A percentile compares a stretch with the other conserved stretches of the same genome.
phyloP scores from a whole-genome alignment of 1,140 invertebrate genomes.

The Ephestia elutella region DNA sequence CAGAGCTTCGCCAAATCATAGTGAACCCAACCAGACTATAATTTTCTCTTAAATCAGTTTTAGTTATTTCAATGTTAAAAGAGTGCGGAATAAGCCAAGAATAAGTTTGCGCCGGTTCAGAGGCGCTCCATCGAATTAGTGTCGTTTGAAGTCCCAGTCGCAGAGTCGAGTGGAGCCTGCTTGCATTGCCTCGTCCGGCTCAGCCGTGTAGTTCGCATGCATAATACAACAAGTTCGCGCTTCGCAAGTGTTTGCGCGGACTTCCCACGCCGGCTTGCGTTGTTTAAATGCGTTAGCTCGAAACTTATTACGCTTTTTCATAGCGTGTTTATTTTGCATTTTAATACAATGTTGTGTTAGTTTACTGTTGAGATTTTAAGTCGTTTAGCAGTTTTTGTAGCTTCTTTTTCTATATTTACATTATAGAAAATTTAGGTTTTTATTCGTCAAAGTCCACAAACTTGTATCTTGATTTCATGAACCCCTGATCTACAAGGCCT shows the following conservation, averaged over 20 bases:
- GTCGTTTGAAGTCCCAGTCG: neutral
- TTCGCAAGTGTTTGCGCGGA: neutral
- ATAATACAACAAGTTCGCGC: constrained; percentile 1
- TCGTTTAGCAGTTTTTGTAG: neutral
- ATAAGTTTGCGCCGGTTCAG: neutral
- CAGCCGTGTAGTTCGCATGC: no score
- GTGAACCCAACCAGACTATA: no score
- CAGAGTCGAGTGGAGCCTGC: no score
- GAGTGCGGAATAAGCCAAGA: no score
- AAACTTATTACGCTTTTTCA: neutral
- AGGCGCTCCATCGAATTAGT: neutral
- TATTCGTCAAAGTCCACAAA: no score
- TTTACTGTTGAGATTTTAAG: neutral
- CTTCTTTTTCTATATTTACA: neutral
- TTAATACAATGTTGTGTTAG: constrained; percentile 1
- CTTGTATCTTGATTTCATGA: no score
- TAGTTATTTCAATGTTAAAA: no score
- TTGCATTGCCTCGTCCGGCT: neutral
- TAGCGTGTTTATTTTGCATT: neutral
- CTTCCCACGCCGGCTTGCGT: neutral
- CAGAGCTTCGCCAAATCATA: no score
- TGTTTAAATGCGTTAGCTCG: neutral
- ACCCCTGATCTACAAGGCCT: no score
- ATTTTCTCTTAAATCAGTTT: no score
- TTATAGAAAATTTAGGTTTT: no score